Evolutionary conservation across 1,140 invertebrate genomes (phyloP).

Genomic region (Penaeus japonicus): DNA sequence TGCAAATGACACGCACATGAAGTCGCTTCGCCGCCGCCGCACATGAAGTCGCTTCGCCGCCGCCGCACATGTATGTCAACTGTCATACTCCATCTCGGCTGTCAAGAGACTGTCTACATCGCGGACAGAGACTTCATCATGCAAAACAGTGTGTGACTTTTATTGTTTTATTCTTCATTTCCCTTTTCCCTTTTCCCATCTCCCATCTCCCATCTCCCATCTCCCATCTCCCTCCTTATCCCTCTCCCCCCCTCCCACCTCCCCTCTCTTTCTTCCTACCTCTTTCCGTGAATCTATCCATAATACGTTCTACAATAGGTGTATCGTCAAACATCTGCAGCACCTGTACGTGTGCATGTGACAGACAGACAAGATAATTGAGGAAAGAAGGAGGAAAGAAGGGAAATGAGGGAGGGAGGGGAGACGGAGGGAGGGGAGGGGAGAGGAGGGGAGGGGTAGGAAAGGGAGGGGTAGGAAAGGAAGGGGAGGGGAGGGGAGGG

Average conservation of each 20-base stretch:
- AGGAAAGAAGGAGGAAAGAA: background rate
- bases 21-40: too few relatives aligned
- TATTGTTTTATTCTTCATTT: too few relatives aligned
- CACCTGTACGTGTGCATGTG: too few relatives aligned
- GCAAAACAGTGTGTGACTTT: too few relatives aligned
- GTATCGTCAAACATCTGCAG: too few relatives aligned
- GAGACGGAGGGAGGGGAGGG: background rate
- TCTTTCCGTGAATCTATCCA: background rate
- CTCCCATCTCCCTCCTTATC: background rate
- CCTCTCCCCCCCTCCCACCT: background rate
- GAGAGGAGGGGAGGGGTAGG: background rate
- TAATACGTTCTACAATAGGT: background rate
- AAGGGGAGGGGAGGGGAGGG: background rate
- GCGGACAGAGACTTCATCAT: too few relatives aligned
- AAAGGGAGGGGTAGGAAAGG: background rate
- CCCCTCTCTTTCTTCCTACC: background rate
- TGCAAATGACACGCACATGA: too few relatives aligned
- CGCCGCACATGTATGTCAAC: too few relatives aligned
- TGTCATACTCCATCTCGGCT: too few relatives aligned
- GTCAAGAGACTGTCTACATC: too few relatives aligned
- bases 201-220: background rate
- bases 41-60: too few relatives aligned
- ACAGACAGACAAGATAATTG: background rate
- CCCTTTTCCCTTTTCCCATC: background rate
- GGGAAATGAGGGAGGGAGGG: background rate